Evolutionary conservation across 2,888 invertebrate genomes (phyloP).

Genomic region (Ecdyonurus torrentis): DNA sequence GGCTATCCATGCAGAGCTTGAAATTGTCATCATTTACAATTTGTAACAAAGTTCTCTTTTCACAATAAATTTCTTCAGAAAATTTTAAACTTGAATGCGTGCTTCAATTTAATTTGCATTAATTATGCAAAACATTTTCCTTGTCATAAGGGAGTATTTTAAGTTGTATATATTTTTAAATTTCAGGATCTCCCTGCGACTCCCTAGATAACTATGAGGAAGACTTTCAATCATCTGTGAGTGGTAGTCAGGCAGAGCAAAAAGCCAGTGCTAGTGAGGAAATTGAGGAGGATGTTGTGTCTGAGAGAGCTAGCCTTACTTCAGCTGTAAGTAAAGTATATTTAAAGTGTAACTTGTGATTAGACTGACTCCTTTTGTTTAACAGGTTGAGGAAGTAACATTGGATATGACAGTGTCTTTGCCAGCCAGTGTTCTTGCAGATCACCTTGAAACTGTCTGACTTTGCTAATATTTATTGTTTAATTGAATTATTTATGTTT

Average conservation of each 20-base stretch:
- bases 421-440: not conserved
- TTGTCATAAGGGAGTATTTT: no score
- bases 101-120: no score
- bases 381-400: slow-evolving; percentile 13
- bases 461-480: not conserved
- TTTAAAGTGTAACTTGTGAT: not conserved
- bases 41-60: no score
- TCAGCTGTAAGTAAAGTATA: slow-evolving; percentile 7
- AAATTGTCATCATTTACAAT: no score
- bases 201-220: slow-evolving; percentile 17
- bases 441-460: not conserved
- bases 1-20: no score
- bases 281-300: slow-evolving; percentile 17
- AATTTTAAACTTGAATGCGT: no score
- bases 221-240: slow-evolving; percentile 17
- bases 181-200: slow-evolving; percentile 11
- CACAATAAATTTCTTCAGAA: no score
- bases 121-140: no score
- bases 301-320: slow-evolving; percentile 9
- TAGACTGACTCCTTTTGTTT: not conserved
- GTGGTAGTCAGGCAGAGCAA: slow-evolving; percentile 12
- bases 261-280: slow-evolving; percentile 15
- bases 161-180: no score
- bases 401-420: slow-evolving; percentile 12
- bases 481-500: not conserved